phyloP scores from a whole-genome alignment of 2,797 vertebrate genomes.

The Antennarius maculatus region DNA sequence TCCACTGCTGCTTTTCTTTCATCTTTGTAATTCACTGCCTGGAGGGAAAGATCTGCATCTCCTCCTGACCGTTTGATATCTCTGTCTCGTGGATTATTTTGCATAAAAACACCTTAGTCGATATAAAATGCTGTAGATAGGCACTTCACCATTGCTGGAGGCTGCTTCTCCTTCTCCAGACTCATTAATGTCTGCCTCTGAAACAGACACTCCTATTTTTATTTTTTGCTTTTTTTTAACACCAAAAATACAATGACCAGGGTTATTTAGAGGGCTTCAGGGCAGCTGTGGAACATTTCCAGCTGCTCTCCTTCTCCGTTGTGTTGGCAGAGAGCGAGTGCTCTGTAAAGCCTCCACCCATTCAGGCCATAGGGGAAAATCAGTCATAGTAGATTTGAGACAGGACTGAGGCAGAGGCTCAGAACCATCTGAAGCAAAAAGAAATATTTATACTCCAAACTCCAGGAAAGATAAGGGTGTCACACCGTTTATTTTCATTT shows the following conservation, averaged over 20 bases:
- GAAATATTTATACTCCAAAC: conserved; percentile 55
- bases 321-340: conserved; percentile 37
- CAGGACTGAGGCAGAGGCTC: conserved; percentile 37
- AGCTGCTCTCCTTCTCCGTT: conserved; percentile 36
- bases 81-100: conserved; percentile 16
- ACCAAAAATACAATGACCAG: conserved; percentile 40
- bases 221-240: conserved; percentile 9
- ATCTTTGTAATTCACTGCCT: conserved; percentile 37
- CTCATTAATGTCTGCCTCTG: conserved; percentile 37
- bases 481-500: conserved; percentile 49
- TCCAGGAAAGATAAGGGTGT: conserved; percentile 36
- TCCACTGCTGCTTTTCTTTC: conserved; percentile 9
- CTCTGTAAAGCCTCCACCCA: conserved; percentile 69
- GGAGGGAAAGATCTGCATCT: conserved; percentile 40
- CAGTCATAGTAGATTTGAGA: conserved; percentile 46
- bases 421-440: conserved; percentile 50
- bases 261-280: conserved; percentile 54
- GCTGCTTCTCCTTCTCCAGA: conserved; percentile 20
- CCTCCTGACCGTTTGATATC: conserved; percentile 1
- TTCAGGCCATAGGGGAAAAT: conserved; percentile 47
- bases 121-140: conserved; percentile 12
- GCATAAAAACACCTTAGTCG: conserved; percentile 33
- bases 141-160: not conserved
- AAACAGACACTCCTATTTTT: conserved; percentile 17
- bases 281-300: conserved; percentile 45